These are phyloP conservation scores for Spilosoma lubricipeda DNA, from an alignment of 2,888 invertebrate genomes.

Conservation along the genomic window DNA sequence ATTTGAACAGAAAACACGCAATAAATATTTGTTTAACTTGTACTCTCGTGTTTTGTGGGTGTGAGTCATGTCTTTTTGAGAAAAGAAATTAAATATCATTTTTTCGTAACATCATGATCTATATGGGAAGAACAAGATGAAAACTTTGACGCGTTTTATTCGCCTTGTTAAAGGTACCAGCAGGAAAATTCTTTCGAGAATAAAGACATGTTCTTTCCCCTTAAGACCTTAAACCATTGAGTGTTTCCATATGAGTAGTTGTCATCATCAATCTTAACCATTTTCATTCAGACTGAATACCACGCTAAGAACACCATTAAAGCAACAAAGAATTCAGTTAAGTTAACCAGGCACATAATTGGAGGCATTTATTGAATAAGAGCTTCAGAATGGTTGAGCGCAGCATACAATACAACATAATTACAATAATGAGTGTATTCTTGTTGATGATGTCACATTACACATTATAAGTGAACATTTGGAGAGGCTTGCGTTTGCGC, in stretches of 20 bases:
- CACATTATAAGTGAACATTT: slow-evolving; percentile 42
- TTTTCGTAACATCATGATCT: neutral
- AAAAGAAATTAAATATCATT: no score
- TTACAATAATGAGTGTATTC: slow-evolving; percentile 49
- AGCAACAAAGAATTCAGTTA: slow-evolving; percentile 4
- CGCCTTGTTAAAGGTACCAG: neutral
- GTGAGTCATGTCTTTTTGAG: no score
- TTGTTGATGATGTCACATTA: slow-evolving; percentile 49
- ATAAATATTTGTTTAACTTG: neutral
- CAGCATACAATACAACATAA: slow-evolving; percentile 20
- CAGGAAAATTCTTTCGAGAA: no score
- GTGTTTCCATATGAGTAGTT: neutral
- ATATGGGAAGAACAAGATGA: neutral
- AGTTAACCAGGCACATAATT: slow-evolving; percentile 15
- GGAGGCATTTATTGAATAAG: slow-evolving; percentile 19
- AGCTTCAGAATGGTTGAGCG: slow-evolving; percentile 18
- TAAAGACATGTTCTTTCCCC: neutral
- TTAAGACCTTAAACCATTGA: neutral
- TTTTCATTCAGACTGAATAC: neutral
- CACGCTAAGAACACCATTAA: slow-evolving; percentile 1
- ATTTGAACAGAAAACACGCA: neutral
- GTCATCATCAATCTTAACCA: neutral
- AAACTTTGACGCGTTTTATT: neutral
- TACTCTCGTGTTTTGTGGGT: neutral
- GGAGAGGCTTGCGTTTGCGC: slow-evolving; percentile 30